Conservation (phyloP, 2,797 vertebrate genomes). For the Acanthis flammea region DNA sequence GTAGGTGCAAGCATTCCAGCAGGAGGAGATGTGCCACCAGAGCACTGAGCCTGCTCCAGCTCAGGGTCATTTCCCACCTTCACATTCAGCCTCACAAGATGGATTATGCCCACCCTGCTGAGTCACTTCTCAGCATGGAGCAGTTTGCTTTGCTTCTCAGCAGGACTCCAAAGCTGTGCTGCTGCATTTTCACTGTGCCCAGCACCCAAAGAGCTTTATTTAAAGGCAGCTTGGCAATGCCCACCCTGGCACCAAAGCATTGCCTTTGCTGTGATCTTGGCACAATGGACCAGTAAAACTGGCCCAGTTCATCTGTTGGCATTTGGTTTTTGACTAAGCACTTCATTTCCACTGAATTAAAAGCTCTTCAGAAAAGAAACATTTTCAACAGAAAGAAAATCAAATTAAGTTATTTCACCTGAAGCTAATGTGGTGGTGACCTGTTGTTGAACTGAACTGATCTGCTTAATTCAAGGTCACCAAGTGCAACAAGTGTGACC, state of each 20-base stretch:
- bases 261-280: background rate
- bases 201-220: background rate
- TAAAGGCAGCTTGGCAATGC: background rate
- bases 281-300: background rate
- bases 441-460: background rate
- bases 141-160: background rate
- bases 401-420: background rate
- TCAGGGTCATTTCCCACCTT: background rate
- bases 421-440: background rate
- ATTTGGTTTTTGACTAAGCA: background rate
- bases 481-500: background rate
- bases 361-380: background rate
- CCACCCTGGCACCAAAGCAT: rapidly evolving
- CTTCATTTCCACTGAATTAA: background rate
- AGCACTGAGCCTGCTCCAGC: background rate
- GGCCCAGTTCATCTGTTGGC: background rate
- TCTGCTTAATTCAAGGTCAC: background rate
- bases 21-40: background rate
- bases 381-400: background rate
- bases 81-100: background rate
- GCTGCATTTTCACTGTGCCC: background rate
- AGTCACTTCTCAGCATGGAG: background rate
- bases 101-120: background rate
- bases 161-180: background rate
- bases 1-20: background rate